phyloP scores from a whole-genome alignment of 2,113 vertebrate species.

The Pterophyllum scalare region DNA sequence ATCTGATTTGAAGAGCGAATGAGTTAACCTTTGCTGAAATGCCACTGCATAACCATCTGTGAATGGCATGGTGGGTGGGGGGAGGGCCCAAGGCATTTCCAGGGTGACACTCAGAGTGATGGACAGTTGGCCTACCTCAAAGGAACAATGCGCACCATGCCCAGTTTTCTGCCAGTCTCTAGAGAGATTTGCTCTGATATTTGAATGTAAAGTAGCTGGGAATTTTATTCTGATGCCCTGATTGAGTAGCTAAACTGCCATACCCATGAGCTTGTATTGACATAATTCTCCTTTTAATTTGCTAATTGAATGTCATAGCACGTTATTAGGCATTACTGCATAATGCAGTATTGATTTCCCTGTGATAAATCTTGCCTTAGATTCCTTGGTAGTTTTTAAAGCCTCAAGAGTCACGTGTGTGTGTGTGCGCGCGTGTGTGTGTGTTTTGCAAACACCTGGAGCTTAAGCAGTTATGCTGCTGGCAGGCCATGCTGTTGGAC shows the following conservation, averaged over 20 bases:
- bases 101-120: conserved; percentile 58
- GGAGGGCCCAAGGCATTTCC: conserved; percentile 53
- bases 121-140: conserved; percentile 62
- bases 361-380: neutral
- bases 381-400: neutral
- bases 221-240: conserved; percentile 2
- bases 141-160: conserved; percentile 33
- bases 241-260: neutral
- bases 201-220: conserved; percentile 30
- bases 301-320: neutral
- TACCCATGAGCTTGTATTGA: neutral
- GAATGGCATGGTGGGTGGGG: conserved; percentile 64
- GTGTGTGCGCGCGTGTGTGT: neutral
- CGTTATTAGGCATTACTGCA: neutral
- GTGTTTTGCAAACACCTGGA: conserved; percentile 16
- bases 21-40: conserved; percentile 79
- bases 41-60: conserved; percentile 66
- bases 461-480: neutral
- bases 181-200: conserved; percentile 22
- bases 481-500: conserved; percentile 4
- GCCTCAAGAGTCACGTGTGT: neutral
- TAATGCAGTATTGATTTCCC: neutral
- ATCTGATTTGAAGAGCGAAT: conserved; percentile 68
- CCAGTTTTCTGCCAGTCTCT: conserved; percentile 14
- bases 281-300: conserved; percentile 1